A percentile compares a stretch with the other conserved stretches of the same genome.
These are phyloP conservation scores for Hydrozoanthus gracilis DNA, from an alignment of 92 coral and sea anemone species.

Conservation along the genomic window DNA sequence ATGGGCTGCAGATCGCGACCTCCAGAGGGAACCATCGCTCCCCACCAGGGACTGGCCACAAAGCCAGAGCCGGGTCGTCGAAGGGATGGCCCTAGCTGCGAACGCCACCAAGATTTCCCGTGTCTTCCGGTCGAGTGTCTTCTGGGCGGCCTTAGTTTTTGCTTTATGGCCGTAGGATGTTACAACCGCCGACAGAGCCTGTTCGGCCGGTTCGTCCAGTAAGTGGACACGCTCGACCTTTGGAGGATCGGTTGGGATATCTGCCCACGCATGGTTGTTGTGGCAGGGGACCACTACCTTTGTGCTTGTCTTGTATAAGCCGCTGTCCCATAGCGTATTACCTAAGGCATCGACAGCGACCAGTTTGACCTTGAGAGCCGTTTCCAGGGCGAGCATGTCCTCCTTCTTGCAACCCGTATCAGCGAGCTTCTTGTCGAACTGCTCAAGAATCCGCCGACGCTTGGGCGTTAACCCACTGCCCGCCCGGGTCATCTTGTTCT, in stretches of 20 bases:
- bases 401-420: conserved; percentile 39
- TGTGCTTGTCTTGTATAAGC: conserved; percentile 28
- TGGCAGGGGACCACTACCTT: conserved; percentile 44
- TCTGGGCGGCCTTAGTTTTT: conserved; percentile 11
- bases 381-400: conserved; percentile 44
- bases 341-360: conserved; percentile 53
- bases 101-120: conserved; percentile 18
- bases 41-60: neutral
- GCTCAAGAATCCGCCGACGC: conserved; percentile 28
- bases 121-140: conserved; percentile 24
- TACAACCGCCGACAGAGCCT: conserved; percentile 5
- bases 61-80: neutral
- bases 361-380: conserved; percentile 34
- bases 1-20: neutral
- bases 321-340: conserved; percentile 56
- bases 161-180: no score
- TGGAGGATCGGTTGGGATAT: conserved; percentile 48
- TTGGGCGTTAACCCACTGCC: conserved; percentile 48
- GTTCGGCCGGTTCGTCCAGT: conserved; percentile 14
- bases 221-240: conserved; percentile 17
- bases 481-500: conserved; percentile 20
- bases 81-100: conserved; percentile 34
- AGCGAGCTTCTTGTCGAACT: conserved; percentile 50
- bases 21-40: conserved; percentile 35
- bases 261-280: conserved; percentile 62